phyloP scores from a whole-genome alignment of 2,888 invertebrate genomes.

The Danaus chrysippus region DNA sequence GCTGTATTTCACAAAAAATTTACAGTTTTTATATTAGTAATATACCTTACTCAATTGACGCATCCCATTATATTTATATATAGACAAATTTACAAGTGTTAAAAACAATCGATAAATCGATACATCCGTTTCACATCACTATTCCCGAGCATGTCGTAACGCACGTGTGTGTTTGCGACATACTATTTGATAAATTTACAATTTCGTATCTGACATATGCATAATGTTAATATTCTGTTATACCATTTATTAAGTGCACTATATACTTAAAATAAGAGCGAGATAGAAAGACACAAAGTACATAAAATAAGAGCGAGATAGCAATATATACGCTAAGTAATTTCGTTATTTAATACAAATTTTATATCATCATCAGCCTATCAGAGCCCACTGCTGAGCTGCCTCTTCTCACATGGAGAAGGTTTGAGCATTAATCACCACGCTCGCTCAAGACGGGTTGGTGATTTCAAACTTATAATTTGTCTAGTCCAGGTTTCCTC shows the following conservation, averaged over 20 bases:
- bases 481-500: too few species aligned
- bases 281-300: constrained; percentile 3
- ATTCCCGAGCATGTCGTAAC: constrained; percentile 35
- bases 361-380: too few species aligned
- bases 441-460: too few species aligned
- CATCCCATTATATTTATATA: neutral
- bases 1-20: neutral
- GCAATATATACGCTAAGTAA: neutral
- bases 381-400: too few species aligned
- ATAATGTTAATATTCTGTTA: constrained; percentile 5
- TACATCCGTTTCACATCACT: constrained; percentile 25
- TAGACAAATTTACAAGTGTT: neutral
- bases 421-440: too few species aligned
- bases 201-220: constrained; percentile 16
- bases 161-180: constrained; percentile 37
- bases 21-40: too few species aligned
- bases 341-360: neutral
- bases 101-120: constrained; percentile 8
- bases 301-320: constrained; percentile 2
- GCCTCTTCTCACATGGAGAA: too few species aligned
- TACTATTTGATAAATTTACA: constrained; percentile 26
- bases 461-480: too few species aligned
- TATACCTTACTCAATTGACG: neutral
- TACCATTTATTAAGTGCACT: constrained; percentile 4
- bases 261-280: neutral